Base-by-base conservation (phyloP, 2,113 vertebrate species). In the Henicopernis longicauda region DNA sequence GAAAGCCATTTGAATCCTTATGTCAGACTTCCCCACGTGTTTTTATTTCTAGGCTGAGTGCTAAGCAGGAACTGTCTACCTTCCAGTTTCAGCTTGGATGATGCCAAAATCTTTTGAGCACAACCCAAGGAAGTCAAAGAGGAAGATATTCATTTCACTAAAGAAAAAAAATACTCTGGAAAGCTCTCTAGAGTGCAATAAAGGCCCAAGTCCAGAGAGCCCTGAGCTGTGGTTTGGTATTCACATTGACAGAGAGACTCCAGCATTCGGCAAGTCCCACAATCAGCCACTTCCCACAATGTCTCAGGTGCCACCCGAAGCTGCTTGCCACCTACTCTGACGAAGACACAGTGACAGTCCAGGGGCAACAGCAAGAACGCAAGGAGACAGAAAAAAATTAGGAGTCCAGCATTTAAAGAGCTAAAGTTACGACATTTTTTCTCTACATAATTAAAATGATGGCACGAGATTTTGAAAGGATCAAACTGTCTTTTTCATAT, bases 21-120 rank as follows among this genome's bases (percentile, higher is more conserved):
- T 0, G 3, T 69, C 66, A 69, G 50, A 54, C 62, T 73, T 90
- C 32, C 45, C 32, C 42, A 34, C 0, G 0, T 32, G 26, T 36
- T 58, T 94, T 92, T 82, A 54, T 90, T 93, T 86, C 82, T 77
- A 90, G 74, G 49, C 63, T 90, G 50, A 93, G 63, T 17, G 36
- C 31, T 82, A 61, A 93, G 38, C 31, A 90, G 66, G 67, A 61
- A 70, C 34, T 79, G 66, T 83, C 66, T 83, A 6, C 63, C 62
- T 92, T 74, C 58, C 67, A 88, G 8, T 59, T 86, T 70, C 16
- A 6, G 17, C 62, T 22, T 77, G 59, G 71, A 83, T 66, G 38
- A 57, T 55, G 82, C 79, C 90, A 83, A 86, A 73, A 92, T 50
- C 52, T 90, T 93, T 72, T 92, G 67, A 92, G 34, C n/a, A 70